Base-by-base conservation (phyloP, 2,888 invertebrate species). In the Pilophorus perplexus region DNA sequence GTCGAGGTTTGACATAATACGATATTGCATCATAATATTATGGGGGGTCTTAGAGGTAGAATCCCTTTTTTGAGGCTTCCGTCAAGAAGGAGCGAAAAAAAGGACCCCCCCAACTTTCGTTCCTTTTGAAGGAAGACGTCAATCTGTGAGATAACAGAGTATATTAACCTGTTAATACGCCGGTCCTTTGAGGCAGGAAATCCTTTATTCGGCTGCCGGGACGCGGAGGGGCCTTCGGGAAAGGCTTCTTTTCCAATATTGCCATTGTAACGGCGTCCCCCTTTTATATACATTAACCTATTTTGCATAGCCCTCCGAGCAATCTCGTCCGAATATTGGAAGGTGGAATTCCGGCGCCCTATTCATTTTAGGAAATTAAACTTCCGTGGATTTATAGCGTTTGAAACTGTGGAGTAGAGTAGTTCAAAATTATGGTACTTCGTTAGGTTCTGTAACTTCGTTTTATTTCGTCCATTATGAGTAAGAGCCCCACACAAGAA, bases 111-210 rank as follows among this genome's bases (percentile, higher is more conserved):
- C 38, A 20, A 55, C 55, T n/a, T n/a, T n/a, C n/a, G n/a, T n/a
- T n/a, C n/a, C n/a, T n/a, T n/a, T n/a, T n/a, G n/a, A n/a, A n/a
- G n/a, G 38, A 55, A 55, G 55, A 55, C 33, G 55, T 20, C 55
- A 55, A 55, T 55, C 55, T 38, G 33, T 55, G 38, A 55, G 52
- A 52, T 55, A 38, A 55, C 37, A 55, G 55, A 38, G 55, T 38
- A 55, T 55, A 55, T 55, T 55, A 55, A 55, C 55, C 55, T 38
- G 55, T 55, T 55, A 55, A 55, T 55, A 55, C 55, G 55, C 16
- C 37, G n/a, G 37, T 23, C 46, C 25, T 44, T 46, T 46, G 46
- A 46, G 3, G 4, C 46, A 22, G 25, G 14, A 46, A n/a, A 46
- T 23, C 46, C 46, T 46, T 46, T 46, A 22, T 46, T 22, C 23